These are phyloP conservation scores for Rhynchomys soricoides DNA, from an alignment of 2,113 vertebrate species.

Conservation along the genomic window DNA sequence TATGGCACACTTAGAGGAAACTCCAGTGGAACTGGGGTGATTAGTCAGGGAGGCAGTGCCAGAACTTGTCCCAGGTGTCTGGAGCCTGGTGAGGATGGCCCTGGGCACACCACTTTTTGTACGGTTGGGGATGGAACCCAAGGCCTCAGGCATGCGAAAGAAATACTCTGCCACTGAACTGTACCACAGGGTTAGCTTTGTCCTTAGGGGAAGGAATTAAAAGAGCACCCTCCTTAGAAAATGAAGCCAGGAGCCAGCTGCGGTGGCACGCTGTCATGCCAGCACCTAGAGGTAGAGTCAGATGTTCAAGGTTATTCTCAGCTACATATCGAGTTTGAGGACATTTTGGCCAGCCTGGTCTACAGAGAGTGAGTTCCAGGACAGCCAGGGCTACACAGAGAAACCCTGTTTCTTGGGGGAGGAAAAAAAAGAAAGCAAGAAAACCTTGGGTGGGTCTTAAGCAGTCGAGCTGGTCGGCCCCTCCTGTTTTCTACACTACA, in stretches of 20 bases:
- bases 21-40: neutral
- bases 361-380: neutral
- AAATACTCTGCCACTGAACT: neutral
- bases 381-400: neutral
- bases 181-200: neutral
- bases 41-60: neutral
- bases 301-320: neutral
- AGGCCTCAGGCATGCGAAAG: neutral
- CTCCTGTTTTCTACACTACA: neutral
- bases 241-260: neutral
- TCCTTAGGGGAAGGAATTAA: neutral
- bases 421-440: neutral
- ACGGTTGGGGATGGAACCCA: neutral
- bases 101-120: neutral
- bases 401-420: no score
- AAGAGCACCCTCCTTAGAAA: slow-evolving; percentile 17
- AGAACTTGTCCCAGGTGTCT: neutral
- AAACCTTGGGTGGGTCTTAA: neutral
- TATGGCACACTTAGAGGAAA: neutral
- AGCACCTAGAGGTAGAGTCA: neutral
- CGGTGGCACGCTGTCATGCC: neutral
- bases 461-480: neutral
- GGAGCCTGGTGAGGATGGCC: neutral
- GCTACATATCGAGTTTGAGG: neutral
- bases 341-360: neutral